Conservation (phyloP, 2,797 vertebrate species). For the Sebastes matsubarae region DNA sequence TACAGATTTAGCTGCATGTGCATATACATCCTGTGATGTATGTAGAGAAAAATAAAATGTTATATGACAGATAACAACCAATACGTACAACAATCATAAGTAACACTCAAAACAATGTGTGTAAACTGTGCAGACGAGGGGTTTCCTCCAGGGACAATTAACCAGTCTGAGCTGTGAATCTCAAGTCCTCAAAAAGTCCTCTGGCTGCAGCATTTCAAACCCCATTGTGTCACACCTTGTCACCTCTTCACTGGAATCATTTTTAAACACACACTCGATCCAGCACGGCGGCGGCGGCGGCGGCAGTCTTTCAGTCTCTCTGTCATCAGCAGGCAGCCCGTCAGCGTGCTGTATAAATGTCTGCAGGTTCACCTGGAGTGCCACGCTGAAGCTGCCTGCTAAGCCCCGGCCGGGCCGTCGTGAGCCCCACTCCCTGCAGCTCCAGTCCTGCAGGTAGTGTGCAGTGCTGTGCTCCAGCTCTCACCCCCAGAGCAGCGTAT, state of each 20-base stretch:
- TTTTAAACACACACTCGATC: background rate
- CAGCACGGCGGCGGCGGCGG: background rate
- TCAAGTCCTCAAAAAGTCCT: background rate
- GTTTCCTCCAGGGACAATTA: background rate
- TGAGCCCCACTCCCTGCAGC: background rate
- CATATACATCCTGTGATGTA: background rate
- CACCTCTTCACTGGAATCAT: background rate
- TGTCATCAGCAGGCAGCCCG: background rate
- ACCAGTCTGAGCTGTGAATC: background rate
- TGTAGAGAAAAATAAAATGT: background rate
- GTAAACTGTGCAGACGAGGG: background rate
- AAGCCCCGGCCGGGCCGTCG: background rate
- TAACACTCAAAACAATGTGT: background rate
- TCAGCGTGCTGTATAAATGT: background rate
- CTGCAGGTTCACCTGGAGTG: slow-evolving; percentile 43
- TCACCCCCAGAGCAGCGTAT: slow-evolving; percentile 46
- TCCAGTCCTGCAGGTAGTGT: slow-evolving; percentile 20
- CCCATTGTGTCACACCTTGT: background rate
- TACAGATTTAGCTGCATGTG: background rate
- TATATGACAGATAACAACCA: background rate
- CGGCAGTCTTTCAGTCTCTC: background rate
- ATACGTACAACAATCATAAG: background rate
- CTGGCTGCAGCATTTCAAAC: background rate
- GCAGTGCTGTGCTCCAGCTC: slow-evolving; percentile 25
- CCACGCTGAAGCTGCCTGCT: background rate